Percentiles rank a stretch among this genome's conserved stretches.
These are phyloP conservation scores for Tarsius wallacei DNA, from an alignment of 2,797 vertebrate species.

Conservation along the genomic window DNA sequence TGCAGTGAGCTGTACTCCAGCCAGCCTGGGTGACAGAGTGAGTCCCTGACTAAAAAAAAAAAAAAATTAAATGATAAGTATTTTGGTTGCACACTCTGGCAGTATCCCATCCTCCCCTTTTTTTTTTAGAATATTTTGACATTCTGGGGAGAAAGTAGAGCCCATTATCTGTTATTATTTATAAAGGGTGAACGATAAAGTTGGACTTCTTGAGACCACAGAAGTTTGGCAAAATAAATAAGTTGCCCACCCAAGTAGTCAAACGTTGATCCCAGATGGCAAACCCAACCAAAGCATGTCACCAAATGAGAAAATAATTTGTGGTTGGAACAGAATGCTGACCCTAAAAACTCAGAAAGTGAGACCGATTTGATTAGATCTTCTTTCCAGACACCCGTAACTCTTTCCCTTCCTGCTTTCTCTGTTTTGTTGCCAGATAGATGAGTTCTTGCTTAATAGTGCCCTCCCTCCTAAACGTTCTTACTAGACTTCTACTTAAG, in stretches of 20 bases:
- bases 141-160: slow-evolving; percentile 39
- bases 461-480: neutral
- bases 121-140: slow-evolving; percentile 56
- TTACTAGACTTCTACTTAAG: neutral
- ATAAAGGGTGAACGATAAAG: neutral
- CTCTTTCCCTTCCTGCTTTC: neutral
- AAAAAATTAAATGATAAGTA: neutral
- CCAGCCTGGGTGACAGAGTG: no score
- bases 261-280: neutral
- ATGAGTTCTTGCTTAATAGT: neutral
- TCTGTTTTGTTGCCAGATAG: neutral
- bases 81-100: neutral
- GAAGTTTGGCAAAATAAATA: slow-evolving; percentile 14
- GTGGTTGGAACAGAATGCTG: neutral
- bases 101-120: neutral
- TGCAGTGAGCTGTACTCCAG: no score
- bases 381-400: neutral
- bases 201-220: neutral
- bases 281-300: neutral
- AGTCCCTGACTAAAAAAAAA: no score
- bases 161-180: slow-evolving; percentile 48
- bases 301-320: slow-evolving; percentile 18
- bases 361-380: neutral
- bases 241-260: neutral
- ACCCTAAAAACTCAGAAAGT: slow-evolving; percentile 21